Evolutionary conservation across 2,797 vertebrate genomes (phyloP).

Genomic region (Betta splendens): DNA sequence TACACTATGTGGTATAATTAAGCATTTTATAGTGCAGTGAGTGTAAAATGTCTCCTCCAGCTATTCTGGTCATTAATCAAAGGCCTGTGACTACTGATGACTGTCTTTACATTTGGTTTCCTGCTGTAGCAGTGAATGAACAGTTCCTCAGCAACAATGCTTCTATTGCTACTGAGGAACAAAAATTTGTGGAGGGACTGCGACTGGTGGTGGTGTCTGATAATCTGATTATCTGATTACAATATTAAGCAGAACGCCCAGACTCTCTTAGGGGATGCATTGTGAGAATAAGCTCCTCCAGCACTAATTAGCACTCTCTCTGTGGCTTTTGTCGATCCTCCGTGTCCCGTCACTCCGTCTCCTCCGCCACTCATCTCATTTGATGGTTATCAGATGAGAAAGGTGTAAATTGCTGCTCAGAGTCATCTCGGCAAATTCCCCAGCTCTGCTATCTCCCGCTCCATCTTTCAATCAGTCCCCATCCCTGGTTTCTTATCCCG

Average conservation of each 20-base stretch:
- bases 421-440: conserved; percentile 62
- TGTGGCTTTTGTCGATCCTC: conserved; percentile 46
- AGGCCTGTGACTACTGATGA: conserved; percentile 6
- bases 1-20: conserved; percentile 3
- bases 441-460: conserved; percentile 42
- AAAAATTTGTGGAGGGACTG: conserved; percentile 4
- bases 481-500: conserved; percentile 28
- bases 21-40: conserved; percentile 5
- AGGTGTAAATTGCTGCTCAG: conserved; percentile 72
- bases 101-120: neutral
- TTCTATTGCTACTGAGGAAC: neutral
- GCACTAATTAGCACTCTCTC: conserved; percentile 58
- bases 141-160: neutral
- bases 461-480: conserved; percentile 50
- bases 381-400: conserved; percentile 71
- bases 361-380: conserved; percentile 45
- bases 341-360: conserved; percentile 34
- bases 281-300: conserved; percentile 44
- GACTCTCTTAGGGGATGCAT: conserved; percentile 19
- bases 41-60: conserved; percentile 10
- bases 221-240: conserved; percentile 28
- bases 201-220: too few species aligned
- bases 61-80: conserved; percentile 7
- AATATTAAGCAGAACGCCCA: conserved; percentile 20
- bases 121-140: conserved; percentile 10